phyloP scores from a whole-genome alignment of 1,140 invertebrate genomes.

The Magallana gigas region DNA sequence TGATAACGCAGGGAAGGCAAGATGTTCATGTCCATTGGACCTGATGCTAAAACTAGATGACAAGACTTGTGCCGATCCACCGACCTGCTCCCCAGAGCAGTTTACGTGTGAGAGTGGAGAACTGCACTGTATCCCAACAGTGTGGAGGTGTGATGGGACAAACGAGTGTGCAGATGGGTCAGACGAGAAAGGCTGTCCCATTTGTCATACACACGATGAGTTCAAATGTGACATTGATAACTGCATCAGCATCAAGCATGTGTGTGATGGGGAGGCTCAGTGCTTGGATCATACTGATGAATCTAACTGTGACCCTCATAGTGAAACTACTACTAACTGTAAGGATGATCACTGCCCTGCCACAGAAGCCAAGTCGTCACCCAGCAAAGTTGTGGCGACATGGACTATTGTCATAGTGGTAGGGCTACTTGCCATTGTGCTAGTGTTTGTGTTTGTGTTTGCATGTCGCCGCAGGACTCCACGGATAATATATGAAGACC shows the following conservation, averaged over 20 bases:
- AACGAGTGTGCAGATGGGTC: slow-evolving; percentile 88
- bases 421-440: slow-evolving; percentile 69
- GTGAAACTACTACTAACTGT: slow-evolving; percentile 28
- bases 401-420: slow-evolving; percentile 76
- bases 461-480: slow-evolving; percentile 73
- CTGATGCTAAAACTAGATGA: slow-evolving; percentile 72
- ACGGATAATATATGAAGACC: slow-evolving; percentile 49
- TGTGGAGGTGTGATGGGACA: slow-evolving; percentile 81
- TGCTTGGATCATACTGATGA: slow-evolving; percentile 90
- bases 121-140: slow-evolving; percentile 74
- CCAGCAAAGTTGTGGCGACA: slow-evolving; percentile 59
- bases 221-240: slow-evolving; percentile 71
- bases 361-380: slow-evolving; percentile 33
- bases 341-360: not conserved
- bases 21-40: slow-evolving; percentile 75
- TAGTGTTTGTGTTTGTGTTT: slow-evolving; percentile 73
- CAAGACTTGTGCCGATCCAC: slow-evolving; percentile 74
- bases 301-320: slow-evolving; percentile 82
- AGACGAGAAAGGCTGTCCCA: slow-evolving; percentile 92
- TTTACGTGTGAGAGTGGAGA: slow-evolving; percentile 74
- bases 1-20: slow-evolving; percentile 83
- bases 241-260: slow-evolving; percentile 88
- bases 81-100: slow-evolving; percentile 77
- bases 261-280: slow-evolving; percentile 83
- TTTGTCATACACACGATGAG: slow-evolving; percentile 82